Conservation (phyloP, 1,140 invertebrate species). For the Bombus affinis region DNA sequence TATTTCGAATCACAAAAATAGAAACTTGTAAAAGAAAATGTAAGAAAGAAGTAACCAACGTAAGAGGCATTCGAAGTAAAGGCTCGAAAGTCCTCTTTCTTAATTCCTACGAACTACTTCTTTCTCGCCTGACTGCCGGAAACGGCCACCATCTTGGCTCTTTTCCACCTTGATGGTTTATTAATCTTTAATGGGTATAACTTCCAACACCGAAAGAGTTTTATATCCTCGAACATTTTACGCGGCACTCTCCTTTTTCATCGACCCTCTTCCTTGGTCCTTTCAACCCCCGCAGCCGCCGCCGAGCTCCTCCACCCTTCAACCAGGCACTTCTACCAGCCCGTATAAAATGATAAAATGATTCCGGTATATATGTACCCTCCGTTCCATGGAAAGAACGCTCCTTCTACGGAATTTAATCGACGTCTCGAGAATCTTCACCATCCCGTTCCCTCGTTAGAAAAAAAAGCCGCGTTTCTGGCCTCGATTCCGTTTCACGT, state of each 20-base stretch:
- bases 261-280: conserved; percentile 34
- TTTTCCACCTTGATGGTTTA: conserved; percentile 76
- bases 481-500: neutral
- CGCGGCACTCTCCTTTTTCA: conserved; percentile 63
- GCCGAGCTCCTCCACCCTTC: neutral
- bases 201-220: conserved; percentile 77
- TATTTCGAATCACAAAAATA: neutral
- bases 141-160: conserved; percentile 70
- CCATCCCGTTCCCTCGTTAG: neutral
- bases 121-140: conserved; percentile 36
- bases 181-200: conserved; percentile 79
- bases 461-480: neutral
- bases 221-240: conserved; percentile 75
- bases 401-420: conserved; percentile 57
- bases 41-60: neutral
- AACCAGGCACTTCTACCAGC: conserved; percentile 1
- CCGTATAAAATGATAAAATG: conserved; percentile 67
- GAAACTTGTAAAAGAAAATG: neutral
- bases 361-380: conserved; percentile 48
- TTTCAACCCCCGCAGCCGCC: conserved; percentile 35
- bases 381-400: neutral
- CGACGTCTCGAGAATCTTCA: conserved; percentile 21
- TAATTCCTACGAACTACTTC: conserved; percentile 9
- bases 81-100: conserved; percentile 30
- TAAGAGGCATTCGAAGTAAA: neutral